Evolutionary conservation across 1,140 invertebrate species (phyloP).

Genomic region (Eciton burchellii): DNA sequence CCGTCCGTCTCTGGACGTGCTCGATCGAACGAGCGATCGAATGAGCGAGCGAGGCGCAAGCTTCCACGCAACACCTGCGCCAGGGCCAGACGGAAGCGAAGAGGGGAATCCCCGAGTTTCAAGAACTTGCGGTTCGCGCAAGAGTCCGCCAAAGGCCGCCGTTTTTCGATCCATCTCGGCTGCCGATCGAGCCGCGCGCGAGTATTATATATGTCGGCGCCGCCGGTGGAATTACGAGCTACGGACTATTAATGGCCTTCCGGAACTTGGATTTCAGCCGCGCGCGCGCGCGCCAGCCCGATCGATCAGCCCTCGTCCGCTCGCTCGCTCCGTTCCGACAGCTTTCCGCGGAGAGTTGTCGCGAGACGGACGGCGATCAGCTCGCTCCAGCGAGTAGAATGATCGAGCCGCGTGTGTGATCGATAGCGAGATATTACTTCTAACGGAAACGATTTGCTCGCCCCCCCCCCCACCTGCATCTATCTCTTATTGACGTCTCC

Average conservation of each 20-base stretch:
- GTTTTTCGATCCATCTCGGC: slow-evolving; percentile 60
- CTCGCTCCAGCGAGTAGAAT: slow-evolving; percentile 28
- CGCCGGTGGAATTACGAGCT: not conserved
- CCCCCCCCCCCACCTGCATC: too few species aligned
- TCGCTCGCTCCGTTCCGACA: not conserved
- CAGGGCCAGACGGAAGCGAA: not conserved
- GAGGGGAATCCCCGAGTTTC: too few species aligned
- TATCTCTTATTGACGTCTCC: too few species aligned
- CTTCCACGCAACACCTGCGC: slow-evolving; percentile 31
- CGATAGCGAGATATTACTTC: slow-evolving; percentile 46
- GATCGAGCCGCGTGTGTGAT: slow-evolving; percentile 23
- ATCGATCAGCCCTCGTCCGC: slow-evolving; percentile 6
- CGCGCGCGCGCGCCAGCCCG: not conserved
- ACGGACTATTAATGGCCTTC: not conserved
- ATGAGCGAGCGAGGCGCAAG: slow-evolving; percentile 48
- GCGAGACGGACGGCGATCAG: slow-evolving; percentile 22
- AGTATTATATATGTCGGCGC: too few species aligned
- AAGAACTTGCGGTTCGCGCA: too few species aligned
- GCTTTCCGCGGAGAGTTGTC: slow-evolving; percentile 17
- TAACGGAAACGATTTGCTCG: slow-evolving; percentile 4
- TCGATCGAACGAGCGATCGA: slow-evolving; percentile 6
- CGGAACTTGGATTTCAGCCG: slow-evolving; percentile 2
- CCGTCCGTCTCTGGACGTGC: too few species aligned
- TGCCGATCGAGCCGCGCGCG: not conserved
- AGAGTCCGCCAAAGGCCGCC: too few species aligned